Base-by-base conservation (phyloP, 2,797 vertebrate genomes). In the Lepilemur ruficaudatus region DNA sequence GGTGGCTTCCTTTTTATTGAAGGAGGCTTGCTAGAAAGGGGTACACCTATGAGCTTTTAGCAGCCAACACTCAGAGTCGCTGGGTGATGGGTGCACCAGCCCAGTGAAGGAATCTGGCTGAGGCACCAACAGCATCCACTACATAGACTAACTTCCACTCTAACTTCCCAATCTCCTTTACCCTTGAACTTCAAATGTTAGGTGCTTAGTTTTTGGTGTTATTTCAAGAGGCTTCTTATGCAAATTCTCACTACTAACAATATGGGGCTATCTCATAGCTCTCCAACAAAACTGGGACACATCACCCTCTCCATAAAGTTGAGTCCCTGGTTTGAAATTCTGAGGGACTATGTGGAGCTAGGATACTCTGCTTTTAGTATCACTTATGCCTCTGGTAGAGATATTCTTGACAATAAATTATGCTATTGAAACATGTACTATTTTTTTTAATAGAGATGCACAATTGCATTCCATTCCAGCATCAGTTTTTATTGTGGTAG, bases 321-420 rank as follows among this genome's bases (percentile, higher is more conserved):
- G 20, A 96, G 30, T 85, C 57, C 52, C 48, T 91, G 12, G 12
- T 93, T 90, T 83, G n/a, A 70, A 80, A 80, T 96, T 50, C 20
- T 14, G 23, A 97, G 57, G 59, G 41, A 76, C 30, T 80, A 11
- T 30, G 38, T 38, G 1, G 15, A 82, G 18, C 32, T 89, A 43
- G 91, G 78, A 91, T 23, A 75, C 48, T 67, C 4, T 91, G 61
- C 59, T 28, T 43, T 91, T 48, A 92, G 48, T 80, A 92, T 87
- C 84, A 82, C 30, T 84, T 93, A 80, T 91, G 57, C 61, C 79
- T 97, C 73, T 83, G 91, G 75, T 89, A 79, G 79, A 96, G 38
- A 93, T 38, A 93, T 75, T 96, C 57, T 57, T 91, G 63, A 91
- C 57, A 89, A 95, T 94, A 95, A 91, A 93, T 95, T 84, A 89